These are phyloP conservation scores for Drosophila neocordata DNA, from an alignment of 1,140 invertebrate species.

Conservation along the genomic window DNA sequence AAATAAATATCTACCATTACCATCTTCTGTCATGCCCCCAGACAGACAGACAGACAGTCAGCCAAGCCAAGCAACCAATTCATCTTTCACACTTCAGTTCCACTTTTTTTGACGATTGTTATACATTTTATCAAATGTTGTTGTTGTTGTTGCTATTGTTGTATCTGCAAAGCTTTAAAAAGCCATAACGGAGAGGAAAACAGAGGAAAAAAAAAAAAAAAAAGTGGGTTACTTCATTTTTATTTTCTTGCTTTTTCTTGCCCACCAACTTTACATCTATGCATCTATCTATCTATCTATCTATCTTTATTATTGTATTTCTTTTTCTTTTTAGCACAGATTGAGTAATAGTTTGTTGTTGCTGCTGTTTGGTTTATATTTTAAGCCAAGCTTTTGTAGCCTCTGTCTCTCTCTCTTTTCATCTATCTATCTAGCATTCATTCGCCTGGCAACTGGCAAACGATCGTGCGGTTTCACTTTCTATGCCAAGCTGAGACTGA, in stretches of 20 bases:
- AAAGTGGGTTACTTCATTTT: conserved; percentile 79
- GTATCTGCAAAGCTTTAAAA: conserved; percentile 48
- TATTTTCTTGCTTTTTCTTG: conserved; percentile 69
- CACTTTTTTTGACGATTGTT: conserved; percentile 45
- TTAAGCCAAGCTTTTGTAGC: conserved; percentile 65
- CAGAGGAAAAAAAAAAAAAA: conserved; percentile 53
- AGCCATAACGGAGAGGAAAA: conserved; percentile 63
- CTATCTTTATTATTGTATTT: conserved; percentile 46
- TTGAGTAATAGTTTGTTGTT: conserved; percentile 75
- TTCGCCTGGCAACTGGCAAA: conserved; percentile 50
- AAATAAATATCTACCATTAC: conserved; percentile 5
- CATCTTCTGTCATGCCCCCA: conserved; percentile 28
- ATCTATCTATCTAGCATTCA: conserved; percentile 7
- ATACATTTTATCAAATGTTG: conserved; percentile 45
- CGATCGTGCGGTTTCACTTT: conserved; percentile 79
- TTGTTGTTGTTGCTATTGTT: conserved; percentile 30
- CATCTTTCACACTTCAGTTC: conserved; percentile 65
- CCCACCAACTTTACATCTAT: conserved; percentile 56
- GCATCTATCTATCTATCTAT: conserved; percentile 56
- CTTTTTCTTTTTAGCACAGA: conserved; percentile 76
- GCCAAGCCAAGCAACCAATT: conserved; percentile 39
- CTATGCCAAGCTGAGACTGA: conserved; percentile 65
- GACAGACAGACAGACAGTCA: conserved; percentile 7
- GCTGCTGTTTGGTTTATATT: conserved; percentile 72
- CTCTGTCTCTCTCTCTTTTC: conserved; percentile 23